phyloP scores from a whole-genome alignment of 2,113 vertebrate genomes.

The Cyphomyrus discorhynchus region DNA sequence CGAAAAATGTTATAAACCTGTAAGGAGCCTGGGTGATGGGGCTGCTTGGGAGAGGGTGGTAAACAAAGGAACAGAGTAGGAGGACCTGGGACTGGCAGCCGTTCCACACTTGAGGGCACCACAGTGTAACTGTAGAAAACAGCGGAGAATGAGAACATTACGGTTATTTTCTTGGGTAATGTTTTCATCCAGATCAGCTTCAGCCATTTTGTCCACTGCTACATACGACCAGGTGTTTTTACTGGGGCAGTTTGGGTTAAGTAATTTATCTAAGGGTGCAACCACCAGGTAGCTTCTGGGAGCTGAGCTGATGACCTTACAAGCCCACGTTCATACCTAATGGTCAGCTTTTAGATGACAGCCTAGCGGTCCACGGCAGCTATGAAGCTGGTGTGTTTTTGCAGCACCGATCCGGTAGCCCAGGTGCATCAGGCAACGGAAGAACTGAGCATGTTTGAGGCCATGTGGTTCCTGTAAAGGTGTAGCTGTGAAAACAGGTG shows the following conservation, averaged over 20 bases:
- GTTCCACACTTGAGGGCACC: constrained; percentile 37
- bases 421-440: background rate
- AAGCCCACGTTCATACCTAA: no score
- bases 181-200: background rate
- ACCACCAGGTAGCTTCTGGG: background rate
- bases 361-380: background rate
- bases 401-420: background rate
- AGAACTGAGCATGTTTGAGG: background rate
- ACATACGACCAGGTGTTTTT: background rate
- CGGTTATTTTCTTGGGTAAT: background rate
- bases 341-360: background rate
- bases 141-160: background rate
- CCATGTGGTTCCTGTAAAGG: background rate
- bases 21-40: background rate
- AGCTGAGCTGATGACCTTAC: background rate
- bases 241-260: background rate
- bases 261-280: background rate
- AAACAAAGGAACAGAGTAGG: background rate
- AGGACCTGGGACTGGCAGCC: constrained; percentile 33
- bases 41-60: background rate
- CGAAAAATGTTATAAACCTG: background rate
- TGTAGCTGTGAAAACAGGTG: background rate
- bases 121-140: constrained; percentile 31
- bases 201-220: background rate
- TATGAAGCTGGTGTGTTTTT: background rate